phyloP scores from a whole-genome alignment of 2,797 vertebrate species.

The Steatocranus sp. region DNA sequence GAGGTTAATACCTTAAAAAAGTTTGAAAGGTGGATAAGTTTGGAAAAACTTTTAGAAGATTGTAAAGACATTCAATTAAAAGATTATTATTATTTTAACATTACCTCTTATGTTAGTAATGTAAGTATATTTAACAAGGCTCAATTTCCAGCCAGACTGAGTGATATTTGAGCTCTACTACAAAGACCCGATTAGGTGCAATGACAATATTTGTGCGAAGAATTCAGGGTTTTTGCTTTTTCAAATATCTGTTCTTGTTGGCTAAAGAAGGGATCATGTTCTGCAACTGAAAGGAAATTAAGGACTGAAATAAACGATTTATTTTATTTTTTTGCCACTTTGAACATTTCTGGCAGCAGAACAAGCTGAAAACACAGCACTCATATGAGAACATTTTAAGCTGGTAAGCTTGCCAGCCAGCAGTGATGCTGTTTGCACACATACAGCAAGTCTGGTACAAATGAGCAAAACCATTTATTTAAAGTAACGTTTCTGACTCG shows the following conservation, averaged over 20 bases:
- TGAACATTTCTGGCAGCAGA: neutral
- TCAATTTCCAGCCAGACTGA: neutral
- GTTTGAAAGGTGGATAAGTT: neutral
- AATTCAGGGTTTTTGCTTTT: neutral
- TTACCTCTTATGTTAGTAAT: neutral
- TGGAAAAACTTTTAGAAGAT: neutral
- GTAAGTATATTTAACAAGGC: neutral
- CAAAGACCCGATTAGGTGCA: neutral
- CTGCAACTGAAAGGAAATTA: neutral
- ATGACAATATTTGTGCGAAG: neutral
- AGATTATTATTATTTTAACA: neutral
- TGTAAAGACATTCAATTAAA: fast-evolving
- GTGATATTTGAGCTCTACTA: neutral
- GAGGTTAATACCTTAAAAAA: neutral
- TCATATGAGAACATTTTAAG: neutral
- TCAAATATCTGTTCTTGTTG: neutral
- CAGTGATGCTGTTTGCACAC: neutral
- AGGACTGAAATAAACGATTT: neutral
- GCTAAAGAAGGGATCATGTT: neutral
- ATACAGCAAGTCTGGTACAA: neutral
- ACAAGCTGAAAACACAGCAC: neutral
- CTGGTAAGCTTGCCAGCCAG: neutral
- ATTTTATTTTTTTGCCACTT: neutral
- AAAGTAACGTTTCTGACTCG: fast-evolving
- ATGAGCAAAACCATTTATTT: neutral